Percentiles rank a stretch among this genome's conserved stretches.
These are phyloP conservation scores for Nemopilema nomurai DNA, from an alignment of 30 jellyfish, hydroid and myxozoan genomes.

Conservation along the genomic window DNA sequence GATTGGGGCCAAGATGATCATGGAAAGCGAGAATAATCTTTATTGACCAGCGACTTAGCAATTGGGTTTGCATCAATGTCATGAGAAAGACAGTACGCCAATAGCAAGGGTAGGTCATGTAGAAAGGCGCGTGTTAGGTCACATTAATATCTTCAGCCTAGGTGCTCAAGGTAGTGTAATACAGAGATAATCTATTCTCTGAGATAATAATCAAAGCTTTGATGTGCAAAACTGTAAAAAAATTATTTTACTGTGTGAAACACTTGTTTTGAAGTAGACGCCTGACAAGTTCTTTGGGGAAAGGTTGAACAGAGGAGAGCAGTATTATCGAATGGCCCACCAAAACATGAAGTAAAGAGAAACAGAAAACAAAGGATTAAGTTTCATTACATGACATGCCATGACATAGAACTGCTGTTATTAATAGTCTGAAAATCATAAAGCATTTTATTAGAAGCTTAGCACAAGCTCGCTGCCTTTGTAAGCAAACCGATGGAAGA, in stretches of 20 bases:
- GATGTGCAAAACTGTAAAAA: not conserved
- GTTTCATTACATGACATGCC: not conserved
- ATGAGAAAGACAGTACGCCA: slow-evolving; percentile 5
- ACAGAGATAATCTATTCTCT: not conserved
- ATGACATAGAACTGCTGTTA: not conserved
- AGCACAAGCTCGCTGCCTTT: not conserved
- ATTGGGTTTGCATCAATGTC: slow-evolving; percentile 14
- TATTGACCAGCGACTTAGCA: not conserved
- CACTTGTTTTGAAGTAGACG: not conserved
- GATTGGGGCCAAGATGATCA: not conserved
- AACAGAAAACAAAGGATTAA: not conserved
- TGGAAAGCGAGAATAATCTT: slow-evolving; percentile 10
- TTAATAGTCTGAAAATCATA: too few relatives aligned
- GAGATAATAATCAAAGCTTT: too few relatives aligned
- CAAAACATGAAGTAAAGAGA: not conserved
- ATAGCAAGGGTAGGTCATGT: slow-evolving; percentile 5
- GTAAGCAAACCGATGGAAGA: not conserved
- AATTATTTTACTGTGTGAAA: not conserved
- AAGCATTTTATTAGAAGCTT: not conserved
- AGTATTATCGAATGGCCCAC: not conserved
- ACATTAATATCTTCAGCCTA: not conserved
- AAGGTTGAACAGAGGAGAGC: too few relatives aligned
- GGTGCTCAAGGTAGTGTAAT: not conserved
- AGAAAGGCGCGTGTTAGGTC: not conserved
- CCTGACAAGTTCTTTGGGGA: too few relatives aligned